phyloP scores from a whole-genome alignment of 2,113 vertebrate genomes.

The Platysteira castanea region DNA sequence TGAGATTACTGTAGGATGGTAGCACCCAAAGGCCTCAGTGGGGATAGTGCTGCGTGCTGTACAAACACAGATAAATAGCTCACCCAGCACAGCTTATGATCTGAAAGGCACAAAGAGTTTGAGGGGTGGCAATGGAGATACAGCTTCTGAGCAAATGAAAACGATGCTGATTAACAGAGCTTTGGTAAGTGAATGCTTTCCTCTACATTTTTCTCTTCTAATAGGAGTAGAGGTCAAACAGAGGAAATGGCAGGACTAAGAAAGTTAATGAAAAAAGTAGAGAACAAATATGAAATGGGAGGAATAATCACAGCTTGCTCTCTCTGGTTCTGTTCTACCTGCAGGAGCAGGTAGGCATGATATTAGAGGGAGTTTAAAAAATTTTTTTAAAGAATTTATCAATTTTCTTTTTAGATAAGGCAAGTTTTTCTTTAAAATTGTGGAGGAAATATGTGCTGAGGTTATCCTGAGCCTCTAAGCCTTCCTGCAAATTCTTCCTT shows the following conservation, averaged over 20 bases:
- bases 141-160: neutral
- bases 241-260: neutral
- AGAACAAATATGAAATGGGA: neutral
- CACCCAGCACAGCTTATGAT: neutral
- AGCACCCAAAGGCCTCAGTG: neutral
- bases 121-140: neutral
- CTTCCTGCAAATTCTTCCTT: neutral
- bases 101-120: neutral
- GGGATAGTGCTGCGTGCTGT: neutral
- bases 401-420: neutral
- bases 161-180: neutral
- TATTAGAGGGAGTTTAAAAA: neutral
- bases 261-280: neutral
- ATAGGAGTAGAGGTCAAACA: neutral
- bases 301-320: neutral
- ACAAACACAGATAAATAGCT: neutral
- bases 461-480: neutral
- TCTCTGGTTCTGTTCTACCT: neutral
- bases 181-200: neutral
- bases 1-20: neutral
- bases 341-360: neutral
- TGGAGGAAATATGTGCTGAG: neutral
- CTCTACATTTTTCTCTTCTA: neutral
- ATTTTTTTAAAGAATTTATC: neutral
- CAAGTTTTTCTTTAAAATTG: neutral